A percentile compares a stretch with the other conserved stretches of the same genome.
These are phyloP conservation scores for Hoplias malabaricus DNA, from an alignment of 2,113 vertebrate species.

Conservation along the genomic window DNA sequence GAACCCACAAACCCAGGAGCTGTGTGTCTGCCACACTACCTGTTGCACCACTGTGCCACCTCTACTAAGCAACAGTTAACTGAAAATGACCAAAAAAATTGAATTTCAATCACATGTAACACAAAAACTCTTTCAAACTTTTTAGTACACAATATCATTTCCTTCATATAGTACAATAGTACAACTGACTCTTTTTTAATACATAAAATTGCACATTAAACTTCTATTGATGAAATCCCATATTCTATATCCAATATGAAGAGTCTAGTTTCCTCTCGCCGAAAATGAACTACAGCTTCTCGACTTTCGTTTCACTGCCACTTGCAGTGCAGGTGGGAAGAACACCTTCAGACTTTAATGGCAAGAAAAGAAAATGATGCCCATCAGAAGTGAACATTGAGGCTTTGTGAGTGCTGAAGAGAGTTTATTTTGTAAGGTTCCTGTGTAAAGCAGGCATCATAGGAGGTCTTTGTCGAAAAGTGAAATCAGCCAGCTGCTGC, in stretches of 20 bases:
- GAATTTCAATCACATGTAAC: no score
- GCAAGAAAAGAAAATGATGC: background rate
- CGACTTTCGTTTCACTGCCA: background rate
- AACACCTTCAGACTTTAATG: background rate
- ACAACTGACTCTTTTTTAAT: background rate
- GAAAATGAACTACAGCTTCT: background rate
- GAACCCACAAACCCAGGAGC: no score
- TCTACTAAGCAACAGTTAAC: no score
- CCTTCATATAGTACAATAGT: no score
- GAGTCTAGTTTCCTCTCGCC: background rate
- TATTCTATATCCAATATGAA: background rate
- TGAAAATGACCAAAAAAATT: no score
- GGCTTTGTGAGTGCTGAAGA: background rate
- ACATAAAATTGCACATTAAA: no score
- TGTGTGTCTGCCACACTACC: no score
- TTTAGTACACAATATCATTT: no score
- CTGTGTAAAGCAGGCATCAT: background rate
- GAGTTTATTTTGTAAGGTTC: background rate
- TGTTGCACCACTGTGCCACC: no score
- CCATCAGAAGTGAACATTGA: background rate
- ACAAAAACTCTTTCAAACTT: no score
- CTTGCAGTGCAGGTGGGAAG: background rate
- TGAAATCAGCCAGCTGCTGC: constrained; percentile 19
- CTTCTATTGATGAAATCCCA: no score
- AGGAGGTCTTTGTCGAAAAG: constrained; percentile 30